Base-by-base conservation (phyloP, 2,888 invertebrate species). In the Macaria liturata region DNA sequence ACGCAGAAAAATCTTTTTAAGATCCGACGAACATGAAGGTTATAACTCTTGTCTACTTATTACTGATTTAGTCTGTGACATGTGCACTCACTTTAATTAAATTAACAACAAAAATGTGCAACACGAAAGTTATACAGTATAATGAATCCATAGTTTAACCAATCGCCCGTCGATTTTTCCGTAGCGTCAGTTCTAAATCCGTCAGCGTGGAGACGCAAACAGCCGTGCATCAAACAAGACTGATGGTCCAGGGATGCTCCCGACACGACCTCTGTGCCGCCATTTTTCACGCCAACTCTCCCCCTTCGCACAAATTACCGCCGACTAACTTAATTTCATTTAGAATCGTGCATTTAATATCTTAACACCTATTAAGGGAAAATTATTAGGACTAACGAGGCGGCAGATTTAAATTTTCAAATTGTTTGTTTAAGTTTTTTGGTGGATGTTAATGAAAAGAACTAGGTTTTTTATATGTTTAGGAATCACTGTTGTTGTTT, bases 241-340 rank as follows among this genome's bases (percentile, higher is more conserved):
- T 69, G 72, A 75, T 76, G 70, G 68, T 55, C 50, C 54, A 51
- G 57, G 60, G 63, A 68, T 75, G 71, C 69, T 56, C 59, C 54
- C 65, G 68, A 65, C 63, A 66, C 66, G 68, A 65, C 62, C 65
- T 66, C 64, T 63, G 59, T 65, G 69, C 51, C 67, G 65, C 74
- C 74, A 76, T 81, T 82, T 83, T 79, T 79, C 76, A 77, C 71
- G 69, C 71, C 66, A 65, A 70, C 68, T 70, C 67, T 42, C 47
- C 46, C 45, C 47, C 47, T 43, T 40, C 49, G 40, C 30, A 45
- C 53, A 81, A 83, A 80, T 80, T 75, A 75, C 74, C 68, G 70
- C 66, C 44, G 34, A 51, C 72, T 73, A 71, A 78, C 73, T 78
- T 77, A 72, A 79, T 76, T 78, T 68, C 75, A 76, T 81, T 81